These are phyloP conservation scores for Polymixis lichenea DNA, from an alignment of 2,888 invertebrate genomes.

Conservation along the genomic window DNA sequence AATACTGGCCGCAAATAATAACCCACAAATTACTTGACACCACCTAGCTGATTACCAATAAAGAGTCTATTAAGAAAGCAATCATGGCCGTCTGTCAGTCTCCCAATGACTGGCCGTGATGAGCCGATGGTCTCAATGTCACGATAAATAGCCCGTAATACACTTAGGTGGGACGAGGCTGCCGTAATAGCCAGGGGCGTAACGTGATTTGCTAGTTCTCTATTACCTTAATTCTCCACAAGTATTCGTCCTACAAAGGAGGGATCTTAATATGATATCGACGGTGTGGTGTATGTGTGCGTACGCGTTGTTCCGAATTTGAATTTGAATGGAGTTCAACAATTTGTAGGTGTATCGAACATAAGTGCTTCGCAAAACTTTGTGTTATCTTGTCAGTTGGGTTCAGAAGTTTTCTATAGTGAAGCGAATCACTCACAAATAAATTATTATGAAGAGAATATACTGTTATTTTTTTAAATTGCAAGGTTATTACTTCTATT, in stretches of 20 bases:
- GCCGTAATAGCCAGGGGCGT: slow-evolving; percentile 82
- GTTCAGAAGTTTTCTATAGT: neutral
- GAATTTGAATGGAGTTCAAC: slow-evolving; percentile 69
- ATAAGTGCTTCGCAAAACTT: slow-evolving; percentile 63
- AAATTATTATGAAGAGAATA: neutral
- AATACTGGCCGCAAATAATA: slow-evolving; percentile 42
- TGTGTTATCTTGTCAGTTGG: slow-evolving; percentile 51
- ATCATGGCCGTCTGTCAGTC: slow-evolving; percentile 73
- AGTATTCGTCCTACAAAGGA: slow-evolving; percentile 85
- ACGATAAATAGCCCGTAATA: slow-evolving; percentile 87
- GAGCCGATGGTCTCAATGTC: slow-evolving; percentile 81
- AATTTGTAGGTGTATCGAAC: slow-evolving; percentile 65
- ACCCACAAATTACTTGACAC: slow-evolving; percentile 52
- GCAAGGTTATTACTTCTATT: neutral
- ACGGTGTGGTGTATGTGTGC: slow-evolving; percentile 70
- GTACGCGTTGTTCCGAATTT: slow-evolving; percentile 75
- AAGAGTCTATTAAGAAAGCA: slow-evolving; percentile 69
- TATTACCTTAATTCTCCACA: slow-evolving; percentile 85
- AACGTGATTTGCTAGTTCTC: slow-evolving; percentile 86
- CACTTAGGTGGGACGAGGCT: slow-evolving; percentile 81
- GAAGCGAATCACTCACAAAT: neutral
- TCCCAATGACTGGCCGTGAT: slow-evolving; percentile 74
- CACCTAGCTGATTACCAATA: slow-evolving; percentile 68
- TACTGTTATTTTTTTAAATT: neutral
- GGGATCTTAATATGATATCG: slow-evolving; percentile 84